Percentiles rank a stretch among this genome's conserved stretches.
These are phyloP conservation scores for Sinelater perroti DNA, from an alignment of 2,888 invertebrate species.

Conservation along the genomic window DNA sequence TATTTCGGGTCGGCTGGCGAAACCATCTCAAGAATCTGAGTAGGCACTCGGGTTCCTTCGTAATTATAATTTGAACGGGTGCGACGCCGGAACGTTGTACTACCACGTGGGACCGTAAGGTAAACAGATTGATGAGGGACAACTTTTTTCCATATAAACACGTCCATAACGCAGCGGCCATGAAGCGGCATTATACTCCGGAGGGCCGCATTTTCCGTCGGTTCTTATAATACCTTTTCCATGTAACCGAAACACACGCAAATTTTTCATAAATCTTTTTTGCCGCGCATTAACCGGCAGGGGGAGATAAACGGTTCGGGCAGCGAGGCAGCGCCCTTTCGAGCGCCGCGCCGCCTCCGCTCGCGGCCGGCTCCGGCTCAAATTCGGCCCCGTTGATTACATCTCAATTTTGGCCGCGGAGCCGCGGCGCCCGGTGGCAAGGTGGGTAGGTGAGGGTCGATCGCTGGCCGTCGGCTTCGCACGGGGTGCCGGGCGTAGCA, in stretches of 20 bases:
- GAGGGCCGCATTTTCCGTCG: neutral
- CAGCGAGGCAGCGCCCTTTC: neutral
- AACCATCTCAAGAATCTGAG: constrained; percentile 11
- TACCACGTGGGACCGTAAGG: too few relatives aligned
- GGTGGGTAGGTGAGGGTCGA: constrained; percentile 35
- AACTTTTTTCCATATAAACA: too few relatives aligned
- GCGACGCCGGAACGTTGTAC: too few relatives aligned
- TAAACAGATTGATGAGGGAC: too few relatives aligned
- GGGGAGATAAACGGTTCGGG: neutral
- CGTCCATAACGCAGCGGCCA: too few relatives aligned
- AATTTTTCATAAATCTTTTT: constrained; percentile 8
- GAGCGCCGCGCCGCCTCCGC: too few relatives aligned
- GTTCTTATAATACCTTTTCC: neutral
- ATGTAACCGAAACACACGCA: constrained; percentile 9
- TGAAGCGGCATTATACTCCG: too few relatives aligned
- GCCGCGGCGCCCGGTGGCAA: too few relatives aligned
- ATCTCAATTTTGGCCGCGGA: too few relatives aligned
- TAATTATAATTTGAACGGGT: neutral
- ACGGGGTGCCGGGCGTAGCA: constrained; percentile 44
- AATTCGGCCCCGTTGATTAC: too few relatives aligned
- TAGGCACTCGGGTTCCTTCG: neutral
- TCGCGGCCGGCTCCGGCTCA: too few relatives aligned
- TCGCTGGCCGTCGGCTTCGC: constrained; percentile 24
- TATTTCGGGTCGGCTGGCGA: constrained; percentile 8
- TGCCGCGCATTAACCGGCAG: neutral